These are phyloP conservation scores for Zosterops borbonicus DNA, from an alignment of 2,113 vertebrate genomes.

Conservation along the genomic window DNA sequence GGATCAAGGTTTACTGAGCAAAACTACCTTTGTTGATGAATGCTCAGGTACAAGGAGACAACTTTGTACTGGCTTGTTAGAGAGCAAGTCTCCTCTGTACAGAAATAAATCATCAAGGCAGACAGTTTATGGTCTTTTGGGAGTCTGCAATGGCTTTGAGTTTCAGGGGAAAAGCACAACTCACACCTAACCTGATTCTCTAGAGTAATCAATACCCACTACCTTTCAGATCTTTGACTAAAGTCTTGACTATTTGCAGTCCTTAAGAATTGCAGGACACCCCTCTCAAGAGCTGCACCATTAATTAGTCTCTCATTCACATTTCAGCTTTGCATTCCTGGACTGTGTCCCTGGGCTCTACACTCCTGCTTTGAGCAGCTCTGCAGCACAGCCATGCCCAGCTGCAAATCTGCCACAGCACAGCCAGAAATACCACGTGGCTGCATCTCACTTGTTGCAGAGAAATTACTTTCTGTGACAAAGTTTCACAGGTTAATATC, in stretches of 20 bases:
- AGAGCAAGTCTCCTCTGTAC: not conserved
- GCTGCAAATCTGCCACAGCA: not conserved
- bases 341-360: not conserved
- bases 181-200: not conserved
- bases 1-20: not conserved
- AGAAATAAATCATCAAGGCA: not conserved
- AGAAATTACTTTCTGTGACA: not conserved
- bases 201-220: not conserved
- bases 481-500: not conserved
- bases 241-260: not conserved
- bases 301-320: not conserved
- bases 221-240: not conserved
- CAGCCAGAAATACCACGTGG: not conserved
- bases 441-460: not conserved
- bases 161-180: not conserved
- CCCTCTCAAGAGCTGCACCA: not conserved
- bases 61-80: not conserved
- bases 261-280: not conserved
- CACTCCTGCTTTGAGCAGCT: not conserved
- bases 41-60: not conserved
- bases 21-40: not conserved
- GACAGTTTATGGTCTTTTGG: not conserved
- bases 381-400: accelerated
- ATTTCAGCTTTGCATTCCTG: not conserved
- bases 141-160: not conserved